Evolutionary conservation across 1,140 invertebrate genomes (phyloP).

Genomic region (Zaprionus kolodkinae): DNA sequence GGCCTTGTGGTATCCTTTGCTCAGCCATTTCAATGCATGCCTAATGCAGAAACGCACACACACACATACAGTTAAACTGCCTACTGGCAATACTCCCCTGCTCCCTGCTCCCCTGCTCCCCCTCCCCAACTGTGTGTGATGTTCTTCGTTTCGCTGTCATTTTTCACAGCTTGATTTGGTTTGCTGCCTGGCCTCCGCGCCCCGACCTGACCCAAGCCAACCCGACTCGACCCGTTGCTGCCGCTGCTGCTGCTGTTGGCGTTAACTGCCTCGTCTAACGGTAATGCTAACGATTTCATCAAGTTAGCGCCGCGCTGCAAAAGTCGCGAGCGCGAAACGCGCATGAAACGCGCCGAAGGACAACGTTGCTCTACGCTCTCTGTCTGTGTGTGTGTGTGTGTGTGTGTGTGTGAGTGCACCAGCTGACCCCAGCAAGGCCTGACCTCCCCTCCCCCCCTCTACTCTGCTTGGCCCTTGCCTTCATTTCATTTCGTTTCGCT

Average conservation of each 20-base stretch:
- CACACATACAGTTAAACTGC: background rate
- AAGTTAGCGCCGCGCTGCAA: slow-evolving; percentile 46
- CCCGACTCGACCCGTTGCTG: background rate
- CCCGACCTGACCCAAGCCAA: background rate
- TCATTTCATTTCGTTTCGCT: slow-evolving; percentile 34
- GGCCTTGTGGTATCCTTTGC: background rate
- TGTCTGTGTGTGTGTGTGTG: background rate
- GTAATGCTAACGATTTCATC: slow-evolving; percentile 70
- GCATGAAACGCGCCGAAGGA: slow-evolving; percentile 49
- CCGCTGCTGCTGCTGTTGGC: slow-evolving; percentile 12
- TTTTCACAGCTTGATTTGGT: slow-evolving; percentile 39
- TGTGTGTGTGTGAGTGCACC: slow-evolving; percentile 12
- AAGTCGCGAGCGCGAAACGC: slow-evolving; percentile 1
- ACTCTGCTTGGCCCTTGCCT: slow-evolving; percentile 10
- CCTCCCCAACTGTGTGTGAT: background rate
- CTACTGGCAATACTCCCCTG: background rate
- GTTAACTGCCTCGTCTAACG: slow-evolving; percentile 52
- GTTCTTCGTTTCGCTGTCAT: slow-evolving; percentile 9
- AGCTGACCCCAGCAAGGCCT: slow-evolving; percentile 24
- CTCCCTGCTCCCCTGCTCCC: background rate
- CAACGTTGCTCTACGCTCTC: slow-evolving; percentile 2
- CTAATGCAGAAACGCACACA: background rate
- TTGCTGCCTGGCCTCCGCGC: slow-evolving; percentile 1
- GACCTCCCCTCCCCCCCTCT: background rate
- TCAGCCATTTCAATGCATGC: slow-evolving; percentile 1